Conservation (phyloP, 35 echinoderm and acorn worm genomes). For the Diadema setosum region DNA sequence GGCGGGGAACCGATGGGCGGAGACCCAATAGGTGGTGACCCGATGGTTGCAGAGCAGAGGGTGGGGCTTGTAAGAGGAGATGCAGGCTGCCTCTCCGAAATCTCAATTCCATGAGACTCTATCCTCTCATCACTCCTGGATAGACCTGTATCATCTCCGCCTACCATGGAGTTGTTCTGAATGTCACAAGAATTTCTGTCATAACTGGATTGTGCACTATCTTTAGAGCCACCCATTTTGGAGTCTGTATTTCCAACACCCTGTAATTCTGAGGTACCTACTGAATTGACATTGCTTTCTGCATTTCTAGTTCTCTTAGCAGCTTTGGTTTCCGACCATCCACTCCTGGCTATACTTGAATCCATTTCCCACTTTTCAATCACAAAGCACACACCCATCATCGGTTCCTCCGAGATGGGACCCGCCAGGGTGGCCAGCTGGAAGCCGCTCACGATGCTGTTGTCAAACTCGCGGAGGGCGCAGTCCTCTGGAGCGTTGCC, state of each 20-base stretch:
- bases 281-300: background rate
- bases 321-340: background rate
- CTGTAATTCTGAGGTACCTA: too few relatives aligned
- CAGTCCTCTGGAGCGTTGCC: background rate
- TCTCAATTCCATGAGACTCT: background rate
- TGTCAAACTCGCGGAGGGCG: slow-evolving; percentile 62
- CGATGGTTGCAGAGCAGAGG: background rate
- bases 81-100: background rate
- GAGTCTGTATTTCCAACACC: too few relatives aligned
- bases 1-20: background rate
- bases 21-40: background rate
- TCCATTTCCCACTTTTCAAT: slow-evolving; percentile 80
- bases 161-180: too few relatives aligned
- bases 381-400: slow-evolving; percentile 91
- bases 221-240: background rate
- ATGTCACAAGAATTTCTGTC: background rate
- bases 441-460: slow-evolving; percentile 90
- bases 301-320: background rate
- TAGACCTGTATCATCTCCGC: too few relatives aligned
- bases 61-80: background rate
- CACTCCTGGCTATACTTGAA: background rate
- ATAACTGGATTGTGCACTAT: background rate
- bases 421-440: slow-evolving; percentile 89
- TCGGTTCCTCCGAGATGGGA: slow-evolving; percentile 94
- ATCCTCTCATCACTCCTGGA: background rate